Evolutionary conservation across 2,113 vertebrate genomes (phyloP), one percentile per base, ranked within the genome.

Genomic region (Nothoprocta pentlandii): DNA sequence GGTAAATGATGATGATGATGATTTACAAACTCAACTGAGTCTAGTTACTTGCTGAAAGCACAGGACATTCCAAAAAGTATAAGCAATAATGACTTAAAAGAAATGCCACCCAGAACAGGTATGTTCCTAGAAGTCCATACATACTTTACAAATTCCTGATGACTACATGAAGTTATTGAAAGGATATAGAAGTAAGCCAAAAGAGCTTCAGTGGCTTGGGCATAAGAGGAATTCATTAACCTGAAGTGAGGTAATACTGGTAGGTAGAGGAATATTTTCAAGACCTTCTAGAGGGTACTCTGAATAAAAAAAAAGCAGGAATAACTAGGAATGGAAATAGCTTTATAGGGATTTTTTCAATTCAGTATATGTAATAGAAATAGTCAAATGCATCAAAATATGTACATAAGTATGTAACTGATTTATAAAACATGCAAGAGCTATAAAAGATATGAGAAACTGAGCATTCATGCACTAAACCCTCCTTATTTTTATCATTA

Each of bases 81-180:
- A 85, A 56, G 61, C 73, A 74, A 49, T 71, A 91, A 88, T 6
- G 76, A 95, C 78, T 80, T 92, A 90, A 84, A 95, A 73, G 85
- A 86, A 81, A 79, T 34, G 58, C 47, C 90, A 66, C 56, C 68
- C 91, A 80, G 92, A 88, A 83, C 87, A 93, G 85, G 68, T 12
- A 25, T 19, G 73, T 49, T 86, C 73, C 76, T 78, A 22, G 56
- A 88, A 78, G 93, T 92, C 94, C 84, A 69, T 93, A 73, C 23
- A 53, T 30, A 53, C 85, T 73, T 93, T 92, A 93, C 80, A 95
- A 90, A 69, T 61, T 94, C 66, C 69, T 92, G 93, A 95, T 86
- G 87, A 76, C 82, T 88, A 86, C 77, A 77, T 41, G 61, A 86
- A 90, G 76, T 63, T 94, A 66, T 83, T 93, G 87, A 95, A 91